These are phyloP conservation scores for Parus major DNA, from an alignment of 2,113 vertebrate genomes.

Conservation along the genomic window DNA sequence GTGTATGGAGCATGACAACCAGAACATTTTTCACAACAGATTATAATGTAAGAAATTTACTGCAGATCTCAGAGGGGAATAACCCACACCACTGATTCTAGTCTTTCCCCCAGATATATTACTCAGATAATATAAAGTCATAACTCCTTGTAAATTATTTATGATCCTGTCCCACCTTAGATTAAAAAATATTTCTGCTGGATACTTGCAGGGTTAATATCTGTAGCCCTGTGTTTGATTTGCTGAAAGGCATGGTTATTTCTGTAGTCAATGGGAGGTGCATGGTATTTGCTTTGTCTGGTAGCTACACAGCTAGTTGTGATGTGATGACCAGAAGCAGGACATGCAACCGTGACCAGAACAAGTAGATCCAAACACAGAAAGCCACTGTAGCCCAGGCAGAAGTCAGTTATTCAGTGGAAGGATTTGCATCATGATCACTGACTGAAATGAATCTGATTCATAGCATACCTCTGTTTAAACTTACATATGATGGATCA, in stretches of 20 bases:
- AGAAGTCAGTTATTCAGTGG: conserved; percentile 31
- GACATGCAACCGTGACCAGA: neutral
- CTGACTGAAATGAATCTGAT: conserved; percentile 21
- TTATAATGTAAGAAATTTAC: conserved; percentile 48
- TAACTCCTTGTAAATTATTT: conserved; percentile 56
- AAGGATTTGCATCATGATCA: neutral
- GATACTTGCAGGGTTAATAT: conserved; percentile 9
- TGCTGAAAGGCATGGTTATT: neutral
- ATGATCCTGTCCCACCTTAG: conserved; percentile 13
- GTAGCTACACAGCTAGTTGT: neutral
- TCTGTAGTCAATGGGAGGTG: neutral
- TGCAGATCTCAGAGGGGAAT: neutral
- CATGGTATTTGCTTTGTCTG: neutral
- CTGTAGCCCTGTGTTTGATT: conserved; percentile 9
- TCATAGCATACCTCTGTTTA: conserved; percentile 37
- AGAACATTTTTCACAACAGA: neutral
- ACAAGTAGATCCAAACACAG: neutral
- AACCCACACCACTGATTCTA: neutral
- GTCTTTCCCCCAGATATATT: neutral
- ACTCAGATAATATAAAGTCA: conserved; percentile 25
- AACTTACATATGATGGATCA: conserved; percentile 41
- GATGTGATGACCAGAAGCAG: neutral
- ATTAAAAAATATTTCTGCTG: conserved; percentile 30
- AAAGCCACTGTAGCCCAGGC: conserved; percentile 21
- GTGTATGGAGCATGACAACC: neutral